These are phyloP conservation scores for Pygmarrhopalites habei DNA, from an alignment of 1,140 invertebrate species.

Conservation along the genomic window DNA sequence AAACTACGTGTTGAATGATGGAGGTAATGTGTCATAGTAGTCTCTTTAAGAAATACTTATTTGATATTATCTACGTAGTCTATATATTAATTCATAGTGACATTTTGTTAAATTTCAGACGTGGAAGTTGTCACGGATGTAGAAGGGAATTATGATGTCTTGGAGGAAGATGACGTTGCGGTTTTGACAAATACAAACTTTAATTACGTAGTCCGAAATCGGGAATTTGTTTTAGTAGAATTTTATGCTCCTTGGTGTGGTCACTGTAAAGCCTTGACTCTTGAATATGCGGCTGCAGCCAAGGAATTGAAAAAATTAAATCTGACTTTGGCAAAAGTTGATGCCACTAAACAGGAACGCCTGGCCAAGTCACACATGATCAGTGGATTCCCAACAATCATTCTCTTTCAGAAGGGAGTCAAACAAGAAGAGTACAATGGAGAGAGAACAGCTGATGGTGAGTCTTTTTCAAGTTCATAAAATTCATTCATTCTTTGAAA, in stretches of 20 bases:
- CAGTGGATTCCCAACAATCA: constrained; percentile 47
- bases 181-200: constrained; percentile 48
- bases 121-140: constrained; percentile 39
- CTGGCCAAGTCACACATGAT: constrained; percentile 45
- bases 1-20: too few relatives aligned
- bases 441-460: constrained; percentile 44
- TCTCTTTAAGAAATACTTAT: too few relatives aligned
- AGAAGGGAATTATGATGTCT: constrained; percentile 42
- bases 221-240: constrained; percentile 48
- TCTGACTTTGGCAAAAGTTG: constrained; percentile 49
- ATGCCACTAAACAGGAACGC: constrained; percentile 48
- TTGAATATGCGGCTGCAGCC: constrained; percentile 43
- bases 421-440: constrained; percentile 47
- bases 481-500: not conserved
- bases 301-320: constrained; percentile 43
- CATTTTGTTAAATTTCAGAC: too few relatives aligned
- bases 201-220: constrained; percentile 44
- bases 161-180: constrained; percentile 46
- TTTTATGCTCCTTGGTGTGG: constrained; percentile 52
- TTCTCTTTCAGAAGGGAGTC: constrained; percentile 46
- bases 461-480: too few relatives aligned
- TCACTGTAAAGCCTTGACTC: constrained; percentile 43
- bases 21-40: too few relatives aligned
- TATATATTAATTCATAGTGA: too few relatives aligned
- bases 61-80: too few relatives aligned